A percentile compares a stretch with the other conserved stretches of the same genome.
Conservation (phyloP, 2,113 vertebrate genomes). For the Dendrocopos noguchii region DNA sequence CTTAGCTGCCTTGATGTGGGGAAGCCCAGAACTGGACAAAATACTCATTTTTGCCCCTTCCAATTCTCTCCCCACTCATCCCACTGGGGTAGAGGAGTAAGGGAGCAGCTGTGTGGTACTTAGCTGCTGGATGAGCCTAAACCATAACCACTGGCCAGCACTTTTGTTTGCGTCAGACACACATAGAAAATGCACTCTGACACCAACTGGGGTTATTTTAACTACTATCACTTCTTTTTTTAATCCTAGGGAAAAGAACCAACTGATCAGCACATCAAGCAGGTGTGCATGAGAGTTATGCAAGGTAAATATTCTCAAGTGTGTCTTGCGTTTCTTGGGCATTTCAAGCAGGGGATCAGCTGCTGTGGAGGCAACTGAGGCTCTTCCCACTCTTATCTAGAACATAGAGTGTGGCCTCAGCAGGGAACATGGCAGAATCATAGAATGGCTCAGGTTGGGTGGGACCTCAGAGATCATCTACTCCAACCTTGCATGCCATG, state of each 20-base stretch:
- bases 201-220: neutral
- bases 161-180: neutral
- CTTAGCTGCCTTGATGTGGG: too few species aligned
- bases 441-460: too few species aligned
- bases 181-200: neutral
- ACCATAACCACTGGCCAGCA: neutral
- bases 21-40: too few species aligned
- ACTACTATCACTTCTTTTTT: neutral
- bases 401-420: neutral
- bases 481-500: too few species aligned
- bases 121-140: neutral
- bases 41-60: neutral
- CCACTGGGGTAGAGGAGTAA: fast-evolving
- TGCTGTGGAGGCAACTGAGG: neutral
- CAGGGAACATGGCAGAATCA: neutral
- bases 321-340: neutral
- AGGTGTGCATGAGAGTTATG: slow-evolving; percentile 98
- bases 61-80: neutral
- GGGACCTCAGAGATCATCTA: too few species aligned
- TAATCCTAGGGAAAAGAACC: slow-evolving; percentile 89
- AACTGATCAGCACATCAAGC: slow-evolving; percentile 93
- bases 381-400: neutral
- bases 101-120: neutral
- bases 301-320: slow-evolving; percentile 86
- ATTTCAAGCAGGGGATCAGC: neutral